These are phyloP conservation scores for Troides oblongomaculatus DNA, from an alignment of 2,888 invertebrate species.

Conservation along the genomic window DNA sequence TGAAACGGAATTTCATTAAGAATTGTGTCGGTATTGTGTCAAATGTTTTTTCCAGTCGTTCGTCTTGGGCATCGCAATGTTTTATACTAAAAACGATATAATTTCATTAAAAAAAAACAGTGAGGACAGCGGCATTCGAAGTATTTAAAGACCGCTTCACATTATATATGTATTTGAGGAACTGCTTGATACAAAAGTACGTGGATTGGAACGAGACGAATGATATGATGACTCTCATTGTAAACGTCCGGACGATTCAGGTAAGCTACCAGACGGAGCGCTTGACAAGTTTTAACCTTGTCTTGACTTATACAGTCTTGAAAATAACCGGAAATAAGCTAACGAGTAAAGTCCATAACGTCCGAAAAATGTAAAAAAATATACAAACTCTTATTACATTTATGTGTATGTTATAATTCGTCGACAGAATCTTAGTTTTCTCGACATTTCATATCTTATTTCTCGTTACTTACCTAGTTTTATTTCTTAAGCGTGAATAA, in stretches of 20 bases:
- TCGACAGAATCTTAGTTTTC: too few species aligned
- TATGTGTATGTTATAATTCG: neutral
- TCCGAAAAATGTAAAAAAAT: neutral
- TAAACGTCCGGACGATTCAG: constrained; percentile 12
- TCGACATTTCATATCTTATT: too few species aligned
- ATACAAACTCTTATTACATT: neutral
- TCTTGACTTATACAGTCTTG: constrained; percentile 18
- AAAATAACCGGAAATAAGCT: neutral
- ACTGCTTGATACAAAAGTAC: constrained; percentile 3
- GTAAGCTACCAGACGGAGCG: constrained; percentile 5
- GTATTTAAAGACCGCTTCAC: neutral
- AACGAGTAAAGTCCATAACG: neutral
- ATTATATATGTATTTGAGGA: neutral
- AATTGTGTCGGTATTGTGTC: too few species aligned
- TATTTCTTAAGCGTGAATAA: too few species aligned
- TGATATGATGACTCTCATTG: constrained; percentile 6
- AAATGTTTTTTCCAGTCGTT: neutral
- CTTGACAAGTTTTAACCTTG: constrained; percentile 13
- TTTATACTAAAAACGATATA: neutral
- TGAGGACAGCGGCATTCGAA: neutral
- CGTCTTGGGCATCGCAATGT: neutral
- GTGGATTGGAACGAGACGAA: constrained; percentile 12
- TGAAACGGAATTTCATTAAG: too few species aligned
- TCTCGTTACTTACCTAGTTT: too few species aligned
- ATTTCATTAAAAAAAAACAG: neutral